Percentiles rank a stretch among this genome's conserved stretches.
phyloP scores from a whole-genome alignment of 2,113 vertebrate species.

The Pseudopipra pipra region DNA sequence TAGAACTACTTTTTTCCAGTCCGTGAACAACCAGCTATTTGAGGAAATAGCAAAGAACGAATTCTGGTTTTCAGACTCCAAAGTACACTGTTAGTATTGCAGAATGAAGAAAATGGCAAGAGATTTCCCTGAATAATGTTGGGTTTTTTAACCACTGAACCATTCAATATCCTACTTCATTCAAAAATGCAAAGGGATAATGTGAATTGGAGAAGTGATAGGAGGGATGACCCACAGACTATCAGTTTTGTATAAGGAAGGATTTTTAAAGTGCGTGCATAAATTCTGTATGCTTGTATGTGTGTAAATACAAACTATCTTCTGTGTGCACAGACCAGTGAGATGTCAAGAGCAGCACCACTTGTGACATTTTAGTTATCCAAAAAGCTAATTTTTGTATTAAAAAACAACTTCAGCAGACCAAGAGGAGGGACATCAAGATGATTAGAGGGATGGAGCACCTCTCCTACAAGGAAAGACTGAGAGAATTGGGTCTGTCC shows the following conservation, averaged over 20 bases:
- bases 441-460: neutral
- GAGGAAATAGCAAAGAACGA: neutral
- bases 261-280: neutral
- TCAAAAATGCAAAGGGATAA: neutral
- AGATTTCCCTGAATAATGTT: neutral
- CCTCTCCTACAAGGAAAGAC: neutral
- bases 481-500: neutral
- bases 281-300: neutral
- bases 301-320: neutral
- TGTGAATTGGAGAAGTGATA: neutral
- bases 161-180: neutral
- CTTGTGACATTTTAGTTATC: neutral
- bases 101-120: neutral
- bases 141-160: neutral
- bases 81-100: accelerated
- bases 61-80: neutral
- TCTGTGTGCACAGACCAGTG: neutral
- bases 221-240: neutral
- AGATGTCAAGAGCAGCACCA: neutral
- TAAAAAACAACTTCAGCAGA: neutral
- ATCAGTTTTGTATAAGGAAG: neutral
- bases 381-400: neutral
- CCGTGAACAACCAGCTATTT: neutral
- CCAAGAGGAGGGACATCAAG: neutral
- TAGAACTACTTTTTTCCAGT: neutral